phyloP scores from a whole-genome alignment of 2,888 invertebrate genomes.

The Leucoptera coffeella region DNA sequence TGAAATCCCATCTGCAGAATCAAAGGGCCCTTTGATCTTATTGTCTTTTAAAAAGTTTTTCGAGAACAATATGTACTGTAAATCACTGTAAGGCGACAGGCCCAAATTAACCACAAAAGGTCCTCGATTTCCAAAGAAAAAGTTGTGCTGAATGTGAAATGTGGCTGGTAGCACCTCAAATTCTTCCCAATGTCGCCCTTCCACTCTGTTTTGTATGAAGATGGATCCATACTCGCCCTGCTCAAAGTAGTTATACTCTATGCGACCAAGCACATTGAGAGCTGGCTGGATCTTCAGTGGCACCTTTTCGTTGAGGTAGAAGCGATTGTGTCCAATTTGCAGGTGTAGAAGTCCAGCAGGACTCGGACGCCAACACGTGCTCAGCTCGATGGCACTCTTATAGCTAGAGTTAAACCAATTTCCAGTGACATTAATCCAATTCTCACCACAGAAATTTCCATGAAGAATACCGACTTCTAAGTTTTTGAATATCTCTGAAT shows the following conservation, averaged over 20 bases:
- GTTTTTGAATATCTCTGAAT: conserved; percentile 83
- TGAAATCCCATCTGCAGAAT: conserved; percentile 57
- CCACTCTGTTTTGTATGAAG: conserved; percentile 70
- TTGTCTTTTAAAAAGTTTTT: conserved; percentile 85
- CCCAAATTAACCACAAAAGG: conserved; percentile 83
- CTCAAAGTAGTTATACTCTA: conserved; percentile 86
- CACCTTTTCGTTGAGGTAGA: conserved; percentile 68
- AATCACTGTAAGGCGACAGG: conserved; percentile 78
- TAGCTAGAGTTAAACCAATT: conserved; percentile 78
- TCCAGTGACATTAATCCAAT: conserved; percentile 88
- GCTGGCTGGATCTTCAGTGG: conserved; percentile 77
- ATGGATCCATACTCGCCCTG: conserved; percentile 78
- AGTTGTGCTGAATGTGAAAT: conserved; percentile 76
- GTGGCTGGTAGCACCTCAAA: conserved; percentile 68
- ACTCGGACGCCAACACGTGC: conserved; percentile 70
- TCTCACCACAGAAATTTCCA: conserved; percentile 86
- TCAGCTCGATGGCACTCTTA: conserved; percentile 73
- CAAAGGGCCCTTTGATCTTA: conserved; percentile 79
- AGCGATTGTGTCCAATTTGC: conserved; percentile 82
- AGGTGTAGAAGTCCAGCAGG: conserved; percentile 51
- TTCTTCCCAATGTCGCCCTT: conserved; percentile 63
- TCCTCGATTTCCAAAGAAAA: conserved; percentile 84
- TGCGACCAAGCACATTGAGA: conserved; percentile 67
- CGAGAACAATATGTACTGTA: conserved; percentile 77
- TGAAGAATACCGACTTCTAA: conserved; percentile 82